phyloP scores from a whole-genome alignment of 35 echinoderm and acorn worm species.

The Chiridota heheva region DNA sequence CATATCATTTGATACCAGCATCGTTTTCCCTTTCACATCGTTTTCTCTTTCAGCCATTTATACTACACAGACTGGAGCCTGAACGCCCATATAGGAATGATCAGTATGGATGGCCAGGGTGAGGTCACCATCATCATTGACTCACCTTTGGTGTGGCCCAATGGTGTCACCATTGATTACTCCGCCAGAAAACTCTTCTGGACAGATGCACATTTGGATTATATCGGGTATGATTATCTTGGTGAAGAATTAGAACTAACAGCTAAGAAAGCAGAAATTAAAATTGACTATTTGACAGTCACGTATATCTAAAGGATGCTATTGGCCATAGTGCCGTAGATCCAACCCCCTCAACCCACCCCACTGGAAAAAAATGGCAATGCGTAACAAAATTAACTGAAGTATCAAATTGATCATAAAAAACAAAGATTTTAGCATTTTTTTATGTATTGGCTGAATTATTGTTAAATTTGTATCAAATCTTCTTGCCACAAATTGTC shows the following conservation, averaged over 20 bases:
- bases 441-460: no score
- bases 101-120: slow-evolving; percentile 79
- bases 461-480: no score
- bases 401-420: no score
- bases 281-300: not conserved
- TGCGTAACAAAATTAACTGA: no score
- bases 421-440: no score
- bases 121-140: slow-evolving; percentile 42
- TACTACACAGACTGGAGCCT: slow-evolving; percentile 92
- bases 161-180: slow-evolving; percentile 79
- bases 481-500: no score
- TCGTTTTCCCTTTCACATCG: not conserved
- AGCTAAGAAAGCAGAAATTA: slow-evolving; percentile 42
- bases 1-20: not conserved
- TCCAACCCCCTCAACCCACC: no score
- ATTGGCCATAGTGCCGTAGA: no score
- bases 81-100: slow-evolving; percentile 69
- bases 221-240: slow-evolving; percentile 77
- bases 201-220: slow-evolving; percentile 93
- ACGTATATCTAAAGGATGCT: no score
- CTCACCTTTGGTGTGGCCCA: slow-evolving; percentile 77
- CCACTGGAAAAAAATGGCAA: no score
- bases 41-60: slow-evolving; percentile 51
- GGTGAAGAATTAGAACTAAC: slow-evolving; percentile 53
- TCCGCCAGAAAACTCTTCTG: slow-evolving; percentile 78